These are phyloP conservation scores for Microctonus aethiopoides DNA, from an alignment of 2,888 invertebrate genomes.

Conservation along the genomic window DNA sequence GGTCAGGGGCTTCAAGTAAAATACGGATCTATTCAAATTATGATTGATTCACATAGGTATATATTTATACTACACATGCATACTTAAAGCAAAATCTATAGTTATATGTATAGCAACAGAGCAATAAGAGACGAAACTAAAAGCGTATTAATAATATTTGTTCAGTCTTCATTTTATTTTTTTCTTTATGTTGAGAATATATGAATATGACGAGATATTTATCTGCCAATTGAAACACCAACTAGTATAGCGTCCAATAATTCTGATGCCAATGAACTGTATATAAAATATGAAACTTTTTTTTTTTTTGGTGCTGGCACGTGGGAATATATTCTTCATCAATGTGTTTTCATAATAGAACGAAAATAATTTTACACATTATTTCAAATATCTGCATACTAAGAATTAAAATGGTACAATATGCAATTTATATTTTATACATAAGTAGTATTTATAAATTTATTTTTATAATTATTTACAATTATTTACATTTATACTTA, in stretches of 20 bases:
- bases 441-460: background rate
- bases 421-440: too few relatives aligned
- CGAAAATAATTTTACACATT: background rate
- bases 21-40: background rate
- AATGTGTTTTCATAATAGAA: background rate
- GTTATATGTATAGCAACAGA: background rate
- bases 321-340: conserved; percentile 1
- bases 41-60: background rate
- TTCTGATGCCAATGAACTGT: conserved; percentile 13
- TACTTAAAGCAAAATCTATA: too few relatives aligned
- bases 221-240: background rate
- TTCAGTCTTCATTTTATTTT: background rate
- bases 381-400: conserved; percentile 2
- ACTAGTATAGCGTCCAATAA: background rate
- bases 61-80: too few relatives aligned
- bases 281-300: background rate
- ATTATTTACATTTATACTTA: conserved; percentile 43
- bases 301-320: background rate
- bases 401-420: too few relatives aligned
- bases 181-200: background rate
- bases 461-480: background rate
- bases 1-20: background rate
- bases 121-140: background rate
- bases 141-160: conserved; percentile 9
- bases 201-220: background rate